Evolutionary conservation across 92 coral and sea anemone species (phyloP).

Genomic region (Nematostella vectensis): DNA sequence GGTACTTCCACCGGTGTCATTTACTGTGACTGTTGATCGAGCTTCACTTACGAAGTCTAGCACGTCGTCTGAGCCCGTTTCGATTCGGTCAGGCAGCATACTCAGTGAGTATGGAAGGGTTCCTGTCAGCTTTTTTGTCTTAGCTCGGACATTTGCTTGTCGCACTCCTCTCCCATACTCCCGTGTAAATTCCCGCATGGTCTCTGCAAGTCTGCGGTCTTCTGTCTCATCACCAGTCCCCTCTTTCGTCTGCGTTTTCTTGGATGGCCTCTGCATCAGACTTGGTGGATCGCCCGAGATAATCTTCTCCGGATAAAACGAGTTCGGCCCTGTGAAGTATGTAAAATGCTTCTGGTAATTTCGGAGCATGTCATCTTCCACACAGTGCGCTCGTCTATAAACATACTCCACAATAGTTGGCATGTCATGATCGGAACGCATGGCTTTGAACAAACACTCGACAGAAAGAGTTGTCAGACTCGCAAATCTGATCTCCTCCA

Average conservation of each 20-base stretch:
- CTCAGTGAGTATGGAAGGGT: too few species aligned
- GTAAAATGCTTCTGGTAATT: conserved; percentile 35
- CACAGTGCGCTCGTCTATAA: conserved; percentile 32
- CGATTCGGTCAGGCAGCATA: too few species aligned
- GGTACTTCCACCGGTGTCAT: conserved; percentile 9
- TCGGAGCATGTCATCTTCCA: conserved; percentile 29
- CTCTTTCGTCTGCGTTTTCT: conserved; percentile 17
- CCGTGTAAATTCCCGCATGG: too few species aligned
- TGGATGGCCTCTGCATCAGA: conserved; percentile 10
- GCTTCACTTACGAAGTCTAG: conserved; percentile 23
- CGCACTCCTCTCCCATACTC: too few species aligned
- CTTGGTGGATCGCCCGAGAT: neutral
- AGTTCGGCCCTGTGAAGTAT: conserved; percentile 36
- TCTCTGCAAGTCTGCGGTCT: conserved; percentile 23
- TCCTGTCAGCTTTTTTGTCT: conserved; percentile 46
- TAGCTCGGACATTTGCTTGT: too few species aligned
- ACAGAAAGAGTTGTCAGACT: conserved; percentile 17
- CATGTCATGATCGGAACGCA: conserved; percentile 5
- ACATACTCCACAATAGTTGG: conserved; percentile 5
- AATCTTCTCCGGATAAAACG: conserved; percentile 1
- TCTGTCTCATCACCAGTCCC: conserved; percentile 39
- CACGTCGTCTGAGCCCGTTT: conserved; percentile 6
- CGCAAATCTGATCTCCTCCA: conserved; percentile 8
- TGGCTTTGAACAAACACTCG: conserved; percentile 3
- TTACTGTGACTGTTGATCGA: conserved; percentile 16